phyloP scores from a whole-genome alignment of 2,113 vertebrate species.

The Abramis brama region DNA sequence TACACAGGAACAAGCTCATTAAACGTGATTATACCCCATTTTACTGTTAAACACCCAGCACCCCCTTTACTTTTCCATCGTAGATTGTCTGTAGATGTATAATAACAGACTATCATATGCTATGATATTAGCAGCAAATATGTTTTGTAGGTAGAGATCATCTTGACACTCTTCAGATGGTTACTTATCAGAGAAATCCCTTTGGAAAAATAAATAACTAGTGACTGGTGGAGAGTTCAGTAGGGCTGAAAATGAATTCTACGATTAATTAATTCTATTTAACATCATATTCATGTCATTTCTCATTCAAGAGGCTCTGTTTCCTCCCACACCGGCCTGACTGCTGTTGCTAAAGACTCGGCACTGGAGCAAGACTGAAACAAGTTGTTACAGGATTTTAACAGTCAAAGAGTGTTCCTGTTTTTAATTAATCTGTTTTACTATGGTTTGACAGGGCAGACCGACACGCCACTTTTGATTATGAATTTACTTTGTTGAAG shows the following conservation, averaged over 20 bases:
- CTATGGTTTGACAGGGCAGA: background rate
- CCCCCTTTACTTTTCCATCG: slow-evolving; percentile 49
- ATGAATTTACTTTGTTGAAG: background rate
- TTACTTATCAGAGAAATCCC: slow-evolving; percentile 33
- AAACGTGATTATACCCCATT: slow-evolving; percentile 77
- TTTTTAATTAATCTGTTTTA: slow-evolving; percentile 58
- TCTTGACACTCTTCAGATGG: slow-evolving; percentile 12
- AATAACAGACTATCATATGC: background rate
- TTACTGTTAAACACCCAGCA: slow-evolving; percentile 70
- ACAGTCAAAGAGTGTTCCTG: slow-evolving; percentile 60
- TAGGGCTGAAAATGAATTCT: slow-evolving; percentile 33
- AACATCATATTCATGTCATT: slow-evolving; percentile 32
- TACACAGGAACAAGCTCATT: slow-evolving; percentile 79
- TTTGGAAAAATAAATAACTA: background rate
- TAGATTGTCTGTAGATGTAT: background rate
- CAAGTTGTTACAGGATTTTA: slow-evolving; percentile 60
- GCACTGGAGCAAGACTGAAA: slow-evolving; percentile 58
- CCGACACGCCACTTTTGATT: background rate
- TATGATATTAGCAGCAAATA: background rate
- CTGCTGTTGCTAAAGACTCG: slow-evolving; percentile 49
- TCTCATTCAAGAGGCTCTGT: slow-evolving; percentile 21
- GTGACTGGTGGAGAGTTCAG: slow-evolving; percentile 23
- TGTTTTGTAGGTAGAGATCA: background rate
- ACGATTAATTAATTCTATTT: background rate
- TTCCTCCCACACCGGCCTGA: slow-evolving; percentile 39